These are phyloP conservation scores for Coreoperca whiteheadi DNA, from an alignment of 2,113 vertebrate genomes.

Conservation along the genomic window DNA sequence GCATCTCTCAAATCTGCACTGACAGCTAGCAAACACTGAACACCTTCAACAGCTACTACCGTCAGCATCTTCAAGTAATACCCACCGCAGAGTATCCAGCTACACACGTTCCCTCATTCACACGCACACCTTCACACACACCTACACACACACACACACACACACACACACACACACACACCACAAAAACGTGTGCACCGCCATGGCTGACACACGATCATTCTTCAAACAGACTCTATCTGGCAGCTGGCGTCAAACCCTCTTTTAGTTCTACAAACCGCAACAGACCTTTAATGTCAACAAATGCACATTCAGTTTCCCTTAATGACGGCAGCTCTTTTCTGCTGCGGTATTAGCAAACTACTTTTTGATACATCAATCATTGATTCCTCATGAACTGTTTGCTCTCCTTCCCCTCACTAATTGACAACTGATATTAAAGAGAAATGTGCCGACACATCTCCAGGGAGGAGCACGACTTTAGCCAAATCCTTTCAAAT, in stretches of 20 bases:
- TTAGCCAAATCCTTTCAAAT: conserved; percentile 71
- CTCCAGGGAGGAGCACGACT: conserved; percentile 65
- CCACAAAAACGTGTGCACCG: neutral
- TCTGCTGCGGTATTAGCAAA: conserved; percentile 43
- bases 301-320: conserved; percentile 35
- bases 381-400: conserved; percentile 75
- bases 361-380: conserved; percentile 75
- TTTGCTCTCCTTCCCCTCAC: conserved; percentile 65
- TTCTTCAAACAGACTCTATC: conserved; percentile 39
- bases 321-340: conserved; percentile 56
- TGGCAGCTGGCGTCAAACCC: conserved; percentile 53
- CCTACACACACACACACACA: neutral
- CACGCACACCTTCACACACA: neutral
- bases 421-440: conserved; percentile 80
- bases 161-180: neutral
- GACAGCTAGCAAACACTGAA: conserved; percentile 76
- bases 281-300: conserved; percentile 57
- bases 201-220: conserved; percentile 35
- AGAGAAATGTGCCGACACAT: conserved; percentile 68
- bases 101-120: conserved; percentile 35
- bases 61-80: conserved; percentile 74
- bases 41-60: conserved; percentile 70
- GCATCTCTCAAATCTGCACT: conserved; percentile 67
- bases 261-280: conserved; percentile 48
- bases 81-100: conserved; percentile 38